These are phyloP conservation scores for Galaxea fascicularis DNA, from an alignment of 92 coral and sea anemone species.

Conservation along the genomic window DNA sequence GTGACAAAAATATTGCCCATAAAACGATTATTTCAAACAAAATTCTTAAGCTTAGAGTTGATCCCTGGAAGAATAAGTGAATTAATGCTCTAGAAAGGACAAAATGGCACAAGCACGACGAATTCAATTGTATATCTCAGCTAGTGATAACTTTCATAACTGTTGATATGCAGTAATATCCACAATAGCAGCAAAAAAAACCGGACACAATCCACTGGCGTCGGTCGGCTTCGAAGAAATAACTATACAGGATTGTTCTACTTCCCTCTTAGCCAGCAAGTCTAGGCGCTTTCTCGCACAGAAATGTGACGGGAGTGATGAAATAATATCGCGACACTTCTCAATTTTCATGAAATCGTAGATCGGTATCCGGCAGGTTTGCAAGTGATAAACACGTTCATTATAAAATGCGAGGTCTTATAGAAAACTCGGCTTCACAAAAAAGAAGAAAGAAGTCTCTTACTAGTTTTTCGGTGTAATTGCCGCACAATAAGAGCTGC, in stretches of 20 bases:
- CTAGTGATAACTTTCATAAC: neutral
- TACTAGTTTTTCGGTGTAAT: neutral
- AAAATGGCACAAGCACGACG: neutral
- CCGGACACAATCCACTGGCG: constrained; percentile 10
- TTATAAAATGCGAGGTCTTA: neutral
- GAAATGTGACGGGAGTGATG: constrained; percentile 10
- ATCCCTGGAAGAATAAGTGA: neutral
- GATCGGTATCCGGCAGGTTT: constrained; percentile 3
- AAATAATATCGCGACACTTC: constrained; percentile 16
- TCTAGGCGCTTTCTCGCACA: constrained; percentile 13
- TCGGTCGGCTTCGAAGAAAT: neutral
- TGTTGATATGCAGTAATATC: neutral
- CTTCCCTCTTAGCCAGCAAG: constrained; percentile 18
- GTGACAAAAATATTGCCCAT: neutral
- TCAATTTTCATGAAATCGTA: constrained; percentile 25
- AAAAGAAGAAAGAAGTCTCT: neutral
- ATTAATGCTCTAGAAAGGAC: neutral
- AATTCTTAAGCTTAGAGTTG: neutral
- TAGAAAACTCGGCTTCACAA: constrained; percentile 17
- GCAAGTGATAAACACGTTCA: constrained; percentile 12
- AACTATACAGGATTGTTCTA: neutral
- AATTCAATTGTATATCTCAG: neutral
- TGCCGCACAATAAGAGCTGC: neutral
- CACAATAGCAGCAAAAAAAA: neutral
- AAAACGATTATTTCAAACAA: neutral